A percentile compares a stretch with the other conserved stretches of the same genome.
phyloP scores from a whole-genome alignment of 92 coral and sea anemone genomes.

The Palythoa caribaeorum region DNA sequence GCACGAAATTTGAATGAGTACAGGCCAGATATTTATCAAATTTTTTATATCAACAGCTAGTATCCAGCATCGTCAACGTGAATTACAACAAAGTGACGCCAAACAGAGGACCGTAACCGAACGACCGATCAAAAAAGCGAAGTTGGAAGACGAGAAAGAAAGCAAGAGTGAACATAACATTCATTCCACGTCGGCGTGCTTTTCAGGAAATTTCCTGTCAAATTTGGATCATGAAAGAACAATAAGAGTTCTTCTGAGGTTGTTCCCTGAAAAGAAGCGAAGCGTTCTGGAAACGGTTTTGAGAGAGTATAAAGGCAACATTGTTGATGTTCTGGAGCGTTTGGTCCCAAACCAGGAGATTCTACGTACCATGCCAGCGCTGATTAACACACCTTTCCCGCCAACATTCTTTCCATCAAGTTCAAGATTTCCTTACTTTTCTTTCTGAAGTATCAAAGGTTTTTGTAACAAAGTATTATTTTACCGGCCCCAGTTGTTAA shows the following conservation, averaged over 20 bases:
- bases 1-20: background rate
- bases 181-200: slow-evolving; percentile 15
- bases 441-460: background rate
- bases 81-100: background rate
- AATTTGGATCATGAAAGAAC: slow-evolving; percentile 29
- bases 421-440: slow-evolving; percentile 17
- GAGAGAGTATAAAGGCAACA: slow-evolving; percentile 35
- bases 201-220: background rate
- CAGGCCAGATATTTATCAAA: background rate
- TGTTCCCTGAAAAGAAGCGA: slow-evolving; percentile 48
- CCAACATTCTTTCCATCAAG: slow-evolving; percentile 14
- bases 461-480: background rate
- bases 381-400: slow-evolving; percentile 7
- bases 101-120: slow-evolving; percentile 6
- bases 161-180: background rate
- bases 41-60: background rate
- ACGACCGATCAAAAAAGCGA: slow-evolving; percentile 29
- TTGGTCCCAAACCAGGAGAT: slow-evolving; percentile 13
- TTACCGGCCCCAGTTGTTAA: background rate
- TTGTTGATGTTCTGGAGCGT: slow-evolving; percentile 23
- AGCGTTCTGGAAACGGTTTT: slow-evolving; percentile 17
- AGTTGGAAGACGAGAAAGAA: background rate
- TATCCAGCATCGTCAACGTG: background rate
- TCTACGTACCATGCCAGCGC: slow-evolving; percentile 16
- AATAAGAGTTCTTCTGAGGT: slow-evolving; percentile 30